Base-by-base conservation (phyloP, 2,797 vertebrate genomes). In the Dicrostonyx torquatus region DNA sequence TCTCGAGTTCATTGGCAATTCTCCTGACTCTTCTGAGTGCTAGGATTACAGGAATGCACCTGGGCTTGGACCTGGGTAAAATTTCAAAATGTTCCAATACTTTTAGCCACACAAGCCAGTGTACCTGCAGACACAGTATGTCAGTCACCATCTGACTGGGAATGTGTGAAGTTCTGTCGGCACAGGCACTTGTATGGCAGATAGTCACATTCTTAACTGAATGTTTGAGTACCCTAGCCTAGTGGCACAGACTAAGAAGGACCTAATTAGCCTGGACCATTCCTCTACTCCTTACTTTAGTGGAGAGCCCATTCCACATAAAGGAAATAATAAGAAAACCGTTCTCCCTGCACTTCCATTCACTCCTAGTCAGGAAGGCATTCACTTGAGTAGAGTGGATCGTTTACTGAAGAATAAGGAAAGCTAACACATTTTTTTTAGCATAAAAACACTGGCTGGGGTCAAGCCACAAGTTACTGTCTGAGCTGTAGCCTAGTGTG, bases 391-490 rank as follows among this genome's bases (percentile, higher is more conserved):
- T 40, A 92, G 76, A 95, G 66, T 72, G 66, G n/a, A 84, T 68
- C 43, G 60, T 93, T 96, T 89, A 95, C 11, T 93, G 77, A 95
- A 95, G 92, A 93, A 94, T 90, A 94, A 95, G 68, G 14, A 93
- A 94, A 79, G 91, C 79, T 50, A 96, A 76, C 66, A 87, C 87
- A 70, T 48, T 70, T 93, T 89, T 48, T 75, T 90, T 48, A 94
- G 75, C 53, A 95, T 90, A 80, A 79, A 94, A 90, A n/a, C 55
- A 92, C 50, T 97, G 93, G 31, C 66, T 68, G 93, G 93, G 82
- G 45, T 94, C 97, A 89, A 97, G 72, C 90, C 97, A 85, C 85
- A 94, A 78, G 85, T 91, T 96, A 94, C 88, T 95, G 94, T 84
- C 92, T 91, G 93, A 87, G 76, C 64, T 92, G 86, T 95, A 84